These are phyloP conservation scores for Rhinolophus ferrumequinum DNA, from an alignment of 2,113 vertebrate genomes.

Conservation along the genomic window DNA sequence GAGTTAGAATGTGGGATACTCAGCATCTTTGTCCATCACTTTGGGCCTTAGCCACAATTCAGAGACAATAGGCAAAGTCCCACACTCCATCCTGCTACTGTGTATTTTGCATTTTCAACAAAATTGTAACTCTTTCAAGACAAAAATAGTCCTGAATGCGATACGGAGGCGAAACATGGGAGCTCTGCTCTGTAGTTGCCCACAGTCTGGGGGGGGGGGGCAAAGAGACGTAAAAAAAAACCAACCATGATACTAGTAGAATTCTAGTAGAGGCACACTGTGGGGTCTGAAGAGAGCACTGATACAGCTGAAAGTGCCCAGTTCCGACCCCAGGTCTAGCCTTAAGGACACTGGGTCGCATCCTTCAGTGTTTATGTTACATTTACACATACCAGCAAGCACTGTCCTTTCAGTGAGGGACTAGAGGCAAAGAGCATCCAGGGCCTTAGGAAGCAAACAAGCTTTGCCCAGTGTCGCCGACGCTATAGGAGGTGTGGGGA, in stretches of 20 bases:
- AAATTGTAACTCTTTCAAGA: not conserved
- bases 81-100: not conserved
- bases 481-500: not conserved
- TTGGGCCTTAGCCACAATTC: not conserved
- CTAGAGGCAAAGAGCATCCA: not conserved
- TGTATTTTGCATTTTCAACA: not conserved
- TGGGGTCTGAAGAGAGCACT: not conserved
- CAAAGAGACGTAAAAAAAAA: not conserved
- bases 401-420: not conserved
- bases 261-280: not conserved
- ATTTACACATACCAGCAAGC: not conserved
- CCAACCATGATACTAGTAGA: no score
- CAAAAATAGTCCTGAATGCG: not conserved
- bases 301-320: not conserved
- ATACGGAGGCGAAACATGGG: not conserved
- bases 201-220: not conserved
- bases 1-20: not conserved
- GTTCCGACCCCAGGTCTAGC: not conserved
- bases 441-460: not conserved
- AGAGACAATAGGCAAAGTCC: not conserved
- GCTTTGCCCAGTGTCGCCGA: not conserved
- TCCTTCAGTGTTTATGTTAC: not conserved
- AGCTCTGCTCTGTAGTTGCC: not conserved
- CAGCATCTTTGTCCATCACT: not conserved
- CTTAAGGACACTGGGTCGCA: not conserved